Evolutionary conservation across 2,113 vertebrate genomes (phyloP).

Genomic region (Labeo rohita): DNA sequence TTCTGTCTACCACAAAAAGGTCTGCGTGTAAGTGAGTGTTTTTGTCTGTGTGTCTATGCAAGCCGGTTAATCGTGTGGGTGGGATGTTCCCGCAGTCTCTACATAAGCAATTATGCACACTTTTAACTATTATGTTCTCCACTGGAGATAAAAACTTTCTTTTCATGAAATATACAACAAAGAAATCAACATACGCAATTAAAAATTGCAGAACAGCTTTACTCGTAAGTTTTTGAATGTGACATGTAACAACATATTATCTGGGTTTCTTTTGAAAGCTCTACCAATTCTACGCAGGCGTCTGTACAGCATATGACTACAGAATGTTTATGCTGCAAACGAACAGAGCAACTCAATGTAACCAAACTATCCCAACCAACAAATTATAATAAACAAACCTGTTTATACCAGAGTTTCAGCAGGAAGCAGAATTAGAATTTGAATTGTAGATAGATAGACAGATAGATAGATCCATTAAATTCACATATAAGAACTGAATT

Average conservation of each 20-base stretch:
- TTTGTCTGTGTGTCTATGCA: constrained; percentile 2
- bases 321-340: background rate
- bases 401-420: background rate
- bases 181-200: background rate
- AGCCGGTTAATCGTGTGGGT: background rate
- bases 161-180: background rate
- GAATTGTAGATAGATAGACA: background rate
- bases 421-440: no score
- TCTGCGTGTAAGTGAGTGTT: background rate
- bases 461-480: background rate
- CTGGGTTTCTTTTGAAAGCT: background rate
- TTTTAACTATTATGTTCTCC: constrained; percentile 21
- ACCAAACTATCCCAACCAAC: background rate
- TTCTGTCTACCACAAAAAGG: constrained; percentile 44
- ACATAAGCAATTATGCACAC: constrained; percentile 17
- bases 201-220: background rate
- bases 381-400: background rate
- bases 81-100: constrained; percentile 27
- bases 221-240: background rate
- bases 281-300: background rate
- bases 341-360: background rate
- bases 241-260: background rate
- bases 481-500: background rate
- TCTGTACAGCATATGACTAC: background rate
- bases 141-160: constrained; percentile 11